These are phyloP conservation scores for Rugalucina vietnamica DNA, from an alignment of 2,888 invertebrate species.

Conservation along the genomic window DNA sequence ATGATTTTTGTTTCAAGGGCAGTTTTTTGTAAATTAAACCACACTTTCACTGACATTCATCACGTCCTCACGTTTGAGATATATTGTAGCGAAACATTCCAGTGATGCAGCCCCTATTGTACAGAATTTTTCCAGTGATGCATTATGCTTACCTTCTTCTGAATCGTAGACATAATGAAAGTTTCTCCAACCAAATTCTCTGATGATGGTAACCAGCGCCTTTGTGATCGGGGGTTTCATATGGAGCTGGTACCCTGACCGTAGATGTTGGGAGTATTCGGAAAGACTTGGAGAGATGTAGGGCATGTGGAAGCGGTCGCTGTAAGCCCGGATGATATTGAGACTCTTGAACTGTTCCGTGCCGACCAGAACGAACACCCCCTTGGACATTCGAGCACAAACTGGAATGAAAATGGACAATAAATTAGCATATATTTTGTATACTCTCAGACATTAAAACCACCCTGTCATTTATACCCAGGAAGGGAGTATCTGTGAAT, in stretches of 20 bases:
- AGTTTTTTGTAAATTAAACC: too few species aligned
- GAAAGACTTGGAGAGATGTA: slow-evolving; percentile 74
- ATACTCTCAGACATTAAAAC: too few species aligned
- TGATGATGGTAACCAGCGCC: slow-evolving; percentile 86
- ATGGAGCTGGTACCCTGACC: slow-evolving; percentile 91
- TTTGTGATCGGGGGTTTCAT: slow-evolving; percentile 88
- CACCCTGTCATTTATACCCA: too few species aligned
- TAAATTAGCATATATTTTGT: too few species aligned
- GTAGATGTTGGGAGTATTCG: slow-evolving; percentile 41
- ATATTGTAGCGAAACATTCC: too few species aligned
- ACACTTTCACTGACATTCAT: too few species aligned
- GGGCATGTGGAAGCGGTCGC: slow-evolving; percentile 76
- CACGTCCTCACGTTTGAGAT: too few species aligned
- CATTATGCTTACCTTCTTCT: slow-evolving; percentile 77
- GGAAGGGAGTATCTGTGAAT: too few species aligned
- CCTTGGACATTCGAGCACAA: slow-evolving; percentile 74
- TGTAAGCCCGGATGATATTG: slow-evolving; percentile 73
- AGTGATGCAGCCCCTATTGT: too few species aligned
- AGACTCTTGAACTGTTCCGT: slow-evolving; percentile 68
- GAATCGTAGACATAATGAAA: slow-evolving; percentile 77
- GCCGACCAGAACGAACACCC: slow-evolving; percentile 77
- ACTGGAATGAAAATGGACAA: slow-evolving; percentile 72
- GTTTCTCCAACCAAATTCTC: slow-evolving; percentile 67
- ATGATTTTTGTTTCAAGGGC: too few species aligned
- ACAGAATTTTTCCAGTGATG: too few species aligned